Evolutionary conservation across 2,888 invertebrate species (phyloP).

Genomic region (Stegophylla sp.): DNA sequence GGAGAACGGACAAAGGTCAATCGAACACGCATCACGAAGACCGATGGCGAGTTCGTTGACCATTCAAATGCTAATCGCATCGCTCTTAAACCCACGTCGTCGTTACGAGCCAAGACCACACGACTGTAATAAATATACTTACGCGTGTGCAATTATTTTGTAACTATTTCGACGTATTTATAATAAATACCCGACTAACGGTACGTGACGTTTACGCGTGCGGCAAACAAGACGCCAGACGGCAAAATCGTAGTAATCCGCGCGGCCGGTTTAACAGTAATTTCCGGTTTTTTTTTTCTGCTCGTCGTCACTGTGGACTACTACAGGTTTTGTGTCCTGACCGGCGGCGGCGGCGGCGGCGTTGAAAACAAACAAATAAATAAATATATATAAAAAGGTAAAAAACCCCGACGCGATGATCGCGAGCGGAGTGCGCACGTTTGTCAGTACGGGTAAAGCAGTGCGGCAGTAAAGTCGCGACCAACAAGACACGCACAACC

Average conservation of each 20-base stretch:
- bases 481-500: neutral
- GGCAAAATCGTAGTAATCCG: neutral
- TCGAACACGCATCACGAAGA: neutral
- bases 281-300: neutral
- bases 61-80: constrained; percentile 20
- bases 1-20: constrained; percentile 53
- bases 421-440: neutral
- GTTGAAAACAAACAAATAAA: no score
- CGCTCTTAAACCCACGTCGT: neutral
- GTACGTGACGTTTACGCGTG: constrained; percentile 4
- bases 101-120: no score
- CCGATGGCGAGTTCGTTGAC: constrained; percentile 34
- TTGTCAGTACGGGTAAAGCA: neutral
- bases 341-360: no score
- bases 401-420: no score
- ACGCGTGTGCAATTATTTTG: no score
- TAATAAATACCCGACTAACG: constrained; percentile 9
- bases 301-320: neutral
- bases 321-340: neutral
- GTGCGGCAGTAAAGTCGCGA: neutral
- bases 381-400: no score
- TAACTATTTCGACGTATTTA: no score
- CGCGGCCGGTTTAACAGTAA: neutral
- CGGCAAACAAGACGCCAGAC: neutral
- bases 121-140: no score